Percentiles rank a stretch among this genome's conserved stretches.
Evolutionary conservation across 2,888 invertebrate species (phyloP).

Genomic region (Erebia aethiops): DNA sequence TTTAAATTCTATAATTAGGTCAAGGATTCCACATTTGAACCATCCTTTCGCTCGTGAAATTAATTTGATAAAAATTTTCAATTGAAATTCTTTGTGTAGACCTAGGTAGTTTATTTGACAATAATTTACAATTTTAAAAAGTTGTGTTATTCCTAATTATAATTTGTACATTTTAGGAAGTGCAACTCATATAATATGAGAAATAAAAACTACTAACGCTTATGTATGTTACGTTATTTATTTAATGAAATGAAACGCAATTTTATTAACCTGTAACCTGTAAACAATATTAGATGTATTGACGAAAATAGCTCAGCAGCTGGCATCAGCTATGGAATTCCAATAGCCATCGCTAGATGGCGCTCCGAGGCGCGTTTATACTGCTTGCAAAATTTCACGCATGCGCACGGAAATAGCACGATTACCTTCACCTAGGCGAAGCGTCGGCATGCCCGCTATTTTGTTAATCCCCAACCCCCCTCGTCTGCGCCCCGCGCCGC

Average conservation of each 20-base stretch:
- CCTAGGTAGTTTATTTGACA: too few species aligned
- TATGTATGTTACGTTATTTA: slow-evolving; percentile 12
- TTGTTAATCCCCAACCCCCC: slow-evolving; percentile 52
- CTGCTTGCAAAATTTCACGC: slow-evolving; percentile 51
- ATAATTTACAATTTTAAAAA: background rate
- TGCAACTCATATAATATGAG: background rate
- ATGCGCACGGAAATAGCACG: slow-evolving; percentile 77
- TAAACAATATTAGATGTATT: slow-evolving; percentile 53
- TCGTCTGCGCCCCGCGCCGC: slow-evolving; percentile 44
- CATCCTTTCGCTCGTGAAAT: slow-evolving; percentile 41
- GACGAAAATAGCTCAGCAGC: slow-evolving; percentile 74
- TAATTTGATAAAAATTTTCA: background rate
- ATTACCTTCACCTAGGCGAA: slow-evolving; percentile 81
- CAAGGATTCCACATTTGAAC: slow-evolving; percentile 65
- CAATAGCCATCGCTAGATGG: slow-evolving; percentile 70
- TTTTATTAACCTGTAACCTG: slow-evolving; percentile 42
- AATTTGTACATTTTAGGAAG: background rate
- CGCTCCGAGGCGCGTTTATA: slow-evolving; percentile 59
- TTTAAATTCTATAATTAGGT: slow-evolving; percentile 75
- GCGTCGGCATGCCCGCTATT: slow-evolving; percentile 52
- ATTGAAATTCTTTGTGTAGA: background rate
- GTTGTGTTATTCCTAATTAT: background rate
- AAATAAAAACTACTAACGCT: background rate
- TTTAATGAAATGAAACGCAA: slow-evolving; percentile 35
- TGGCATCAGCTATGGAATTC: slow-evolving; percentile 61